Evolutionary conservation across 2,888 invertebrate species (phyloP), one percentile per base, ranked within the genome.

Genomic region (Drosophila emarginata): DNA sequence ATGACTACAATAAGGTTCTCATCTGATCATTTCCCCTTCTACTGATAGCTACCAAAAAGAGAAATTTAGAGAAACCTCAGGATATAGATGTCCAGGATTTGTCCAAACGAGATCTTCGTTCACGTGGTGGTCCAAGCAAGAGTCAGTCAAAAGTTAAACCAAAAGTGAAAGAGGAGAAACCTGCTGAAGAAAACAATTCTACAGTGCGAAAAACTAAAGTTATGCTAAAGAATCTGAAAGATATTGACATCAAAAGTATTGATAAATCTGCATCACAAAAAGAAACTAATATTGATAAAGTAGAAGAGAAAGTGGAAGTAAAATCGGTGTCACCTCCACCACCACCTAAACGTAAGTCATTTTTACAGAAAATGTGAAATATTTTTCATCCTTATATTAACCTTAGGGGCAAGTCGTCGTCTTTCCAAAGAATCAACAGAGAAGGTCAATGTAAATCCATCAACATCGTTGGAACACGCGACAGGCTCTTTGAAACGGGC

Each of bases 311-410:
- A 7, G 40, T 12, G 6, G 15, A 15, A 23, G 23, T 11, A 7
- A 53, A 51, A 56, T 58, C 58, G 7, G 37, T 32, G 28, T 64
- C 71, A 3, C 37, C 69, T 6, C 14, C 26, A 26, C 26, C 26
- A 26, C 23, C 37, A 14, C 36, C 9, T 21, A 70, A 64, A 1
- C 40, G 69, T 70, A 58, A 5, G 72, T 64, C 9, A 7, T 11
- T 0, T 9, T 1, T 40, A 23, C 4, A 7, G 0, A 11, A 18
- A 2, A 6, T 26, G 0, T 2, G 18, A 5, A 6, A 3, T 2
- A 2, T 2, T 21, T 40, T 11, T 15, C 11, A 15, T 1, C 2
- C 2, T 11, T 37, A 51, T 11, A 12, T 36, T 9, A 32, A 32
- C 9, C 1, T 32, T 9, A 11, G 32, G 2, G 71, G 69, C 39